Base-by-base conservation (phyloP, 2,888 invertebrate genomes). In the Epiblema foenella region DNA sequence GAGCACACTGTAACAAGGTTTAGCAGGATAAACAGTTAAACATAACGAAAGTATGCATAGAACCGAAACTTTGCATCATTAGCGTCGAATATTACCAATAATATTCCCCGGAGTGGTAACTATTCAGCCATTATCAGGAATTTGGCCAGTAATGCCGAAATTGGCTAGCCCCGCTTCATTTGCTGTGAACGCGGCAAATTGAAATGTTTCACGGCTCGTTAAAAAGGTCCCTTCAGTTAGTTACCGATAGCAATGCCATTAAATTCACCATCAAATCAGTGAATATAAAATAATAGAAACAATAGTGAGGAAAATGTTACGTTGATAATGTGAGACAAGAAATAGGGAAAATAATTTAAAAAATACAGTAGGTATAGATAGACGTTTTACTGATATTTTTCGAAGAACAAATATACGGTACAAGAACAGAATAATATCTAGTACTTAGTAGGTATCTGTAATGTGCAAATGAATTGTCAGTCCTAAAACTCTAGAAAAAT, bases 171-270 rank as follows among this genome's bases (percentile, higher is more conserved):
- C 80, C 86, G 89, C 81, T 85, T 89, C 86, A 89, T 89, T 90
- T 89, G 83, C 80, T 83, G 81, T 84, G 81, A 85, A 87, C 82
- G 83, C 77, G 82, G 81, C 78, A 87, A 89, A 90, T 89, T 90
- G 88, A 88, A 85, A 85, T 83, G 80, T 80, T 90, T 85, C 83
- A 87, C 82, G 89, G 81, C 84, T 87, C 89, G 82, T 88, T 89
- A 78, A 82, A 80, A 79, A 83, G 81, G 85, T 83, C 83, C 77
- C 77, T 75, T 49, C 56, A 58, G 60, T 71, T 71, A 71, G 71
- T 71, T 71, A 71, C 62, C 60, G 62, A 46, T 70, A 69, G 64
- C 46, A 17, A 59, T 52, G 42, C 54, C 51, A 33, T 59, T 51
- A 11, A 7, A 57, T 60, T 60, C 17, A 46, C 8, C 17, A 24